These are phyloP conservation scores for Seriola quinqueradiata DNA, from an alignment of 2,113 vertebrate species.

Conservation along the genomic window DNA sequence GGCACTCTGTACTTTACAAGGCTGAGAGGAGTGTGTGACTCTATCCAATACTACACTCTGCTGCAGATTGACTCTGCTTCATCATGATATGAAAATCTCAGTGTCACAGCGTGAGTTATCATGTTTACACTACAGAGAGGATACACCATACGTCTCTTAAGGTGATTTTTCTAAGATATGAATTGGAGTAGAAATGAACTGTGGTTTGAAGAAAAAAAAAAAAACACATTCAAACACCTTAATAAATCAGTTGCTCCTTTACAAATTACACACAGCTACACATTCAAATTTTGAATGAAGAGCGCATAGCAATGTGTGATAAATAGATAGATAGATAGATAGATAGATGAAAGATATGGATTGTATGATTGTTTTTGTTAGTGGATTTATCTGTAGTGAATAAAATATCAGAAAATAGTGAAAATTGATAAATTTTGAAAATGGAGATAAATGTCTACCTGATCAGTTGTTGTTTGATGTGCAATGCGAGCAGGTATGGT, in stretches of 20 bases:
- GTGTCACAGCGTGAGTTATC: constrained; percentile 52
- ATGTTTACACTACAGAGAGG: constrained; percentile 52
- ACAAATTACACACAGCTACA: background rate
- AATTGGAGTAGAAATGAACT: constrained; percentile 18
- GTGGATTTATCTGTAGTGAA: background rate
- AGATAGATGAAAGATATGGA: background rate
- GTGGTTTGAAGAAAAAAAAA: constrained; percentile 15
- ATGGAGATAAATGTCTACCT: background rate
- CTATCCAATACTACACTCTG: constrained; percentile 35
- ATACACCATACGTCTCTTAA: background rate
- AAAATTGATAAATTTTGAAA: background rate
- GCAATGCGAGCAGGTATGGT: too few relatives aligned
- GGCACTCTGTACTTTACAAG: constrained; percentile 72
- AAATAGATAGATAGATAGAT: too few relatives aligned
- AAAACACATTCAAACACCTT: constrained; percentile 21
- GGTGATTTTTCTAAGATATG: constrained; percentile 22
- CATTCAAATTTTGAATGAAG: constrained; percentile 5
- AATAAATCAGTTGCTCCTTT: background rate
- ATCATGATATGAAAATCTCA: constrained; percentile 64
- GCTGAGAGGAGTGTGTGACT: constrained; percentile 61
- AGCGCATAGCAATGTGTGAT: background rate
- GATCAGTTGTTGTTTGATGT: too few relatives aligned
- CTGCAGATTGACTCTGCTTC: constrained; percentile 65
- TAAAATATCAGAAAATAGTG: too few relatives aligned
- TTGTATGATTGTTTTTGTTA: background rate